phyloP scores from a whole-genome alignment of 2,113 vertebrate species.

The Pomatorhinus ruficollis region DNA sequence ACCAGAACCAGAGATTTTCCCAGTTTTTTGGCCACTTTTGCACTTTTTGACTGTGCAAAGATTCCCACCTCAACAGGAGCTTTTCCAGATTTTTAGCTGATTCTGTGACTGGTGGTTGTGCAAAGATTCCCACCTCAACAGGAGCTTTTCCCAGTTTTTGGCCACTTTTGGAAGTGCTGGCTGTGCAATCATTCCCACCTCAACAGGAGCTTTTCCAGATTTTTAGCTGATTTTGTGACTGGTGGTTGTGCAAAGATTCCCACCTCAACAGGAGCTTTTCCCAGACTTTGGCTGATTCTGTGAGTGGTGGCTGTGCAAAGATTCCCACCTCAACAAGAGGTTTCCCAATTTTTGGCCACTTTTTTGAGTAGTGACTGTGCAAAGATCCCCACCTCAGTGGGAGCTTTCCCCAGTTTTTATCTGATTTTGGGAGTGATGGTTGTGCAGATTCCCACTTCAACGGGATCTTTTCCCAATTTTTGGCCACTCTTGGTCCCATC shows the following conservation, averaged over 20 bases:
- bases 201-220: not conserved
- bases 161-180: not conserved
- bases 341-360: fast-evolving
- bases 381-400: fast-evolving
- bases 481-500: not conserved
- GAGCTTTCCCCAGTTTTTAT: not conserved
- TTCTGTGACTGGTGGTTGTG: not conserved
- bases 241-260: not conserved
- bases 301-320: fast-evolving
- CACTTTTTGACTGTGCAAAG: fast-evolving
- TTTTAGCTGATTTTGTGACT: fast-evolving
- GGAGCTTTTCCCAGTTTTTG: not conserved
- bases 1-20: too few species aligned
- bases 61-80: fast-evolving
- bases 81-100: not conserved
- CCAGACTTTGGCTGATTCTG: fast-evolving
- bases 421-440: fast-evolving
- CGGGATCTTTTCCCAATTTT: fast-evolving
- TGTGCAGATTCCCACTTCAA: not conserved
- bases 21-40: fast-evolving
- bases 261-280: fast-evolving
- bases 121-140: not conserved
- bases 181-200: not conserved
- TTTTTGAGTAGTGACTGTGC: fast-evolving
- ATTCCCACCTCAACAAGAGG: fast-evolving